Base-by-base conservation (phyloP, 2,888 invertebrate species). In the Lasioglossum villosulum region DNA sequence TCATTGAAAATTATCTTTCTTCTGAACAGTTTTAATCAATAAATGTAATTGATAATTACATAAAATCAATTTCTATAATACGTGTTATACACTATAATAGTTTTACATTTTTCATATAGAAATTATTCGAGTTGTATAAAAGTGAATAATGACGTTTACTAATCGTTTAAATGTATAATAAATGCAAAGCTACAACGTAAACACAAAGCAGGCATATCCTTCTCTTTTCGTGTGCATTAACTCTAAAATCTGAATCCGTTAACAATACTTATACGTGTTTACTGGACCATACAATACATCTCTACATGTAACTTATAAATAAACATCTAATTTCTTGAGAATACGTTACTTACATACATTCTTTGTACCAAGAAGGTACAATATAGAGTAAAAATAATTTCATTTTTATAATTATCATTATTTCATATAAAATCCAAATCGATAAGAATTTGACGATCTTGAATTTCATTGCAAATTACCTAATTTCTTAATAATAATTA, bases 401-500 rank as follows among this genome's bases (percentile, higher is more conserved):
- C 45, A 70, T 48, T 82, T 80, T 78, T 72, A 78, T 78, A 70
- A 52, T 72, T 77, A 72, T 81, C 81, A 79, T 56, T 75, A 75
- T 42, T 68, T 78, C 71, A 80, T 78, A 81, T 37, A 80, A 84
- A 80, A 66, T 82, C 63, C 75, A 78, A 75, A 75, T 78, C 77
- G 56, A 14, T 59, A 84, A 34, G 70, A 63, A 59, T 71, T 72
- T 34, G 68, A 78, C 52, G 74, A 84, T 72, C 30, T 78, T 59
- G 59, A 82, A 76, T 45, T 83, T 78, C 37, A 74, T 68, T 79
- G 63, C 79, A 76, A 75, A 78, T 82, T 81, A 79, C 77, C 82
- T 89, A 82, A 84, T 89, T 86, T 86, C 78, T 80, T 83, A 81
- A 75, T 78, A 85, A 78, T 77, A 83, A 87, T 93, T 93, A 95